Conservation (phyloP, 1,140 invertebrate species). For the Psilanteris sp. region DNA sequence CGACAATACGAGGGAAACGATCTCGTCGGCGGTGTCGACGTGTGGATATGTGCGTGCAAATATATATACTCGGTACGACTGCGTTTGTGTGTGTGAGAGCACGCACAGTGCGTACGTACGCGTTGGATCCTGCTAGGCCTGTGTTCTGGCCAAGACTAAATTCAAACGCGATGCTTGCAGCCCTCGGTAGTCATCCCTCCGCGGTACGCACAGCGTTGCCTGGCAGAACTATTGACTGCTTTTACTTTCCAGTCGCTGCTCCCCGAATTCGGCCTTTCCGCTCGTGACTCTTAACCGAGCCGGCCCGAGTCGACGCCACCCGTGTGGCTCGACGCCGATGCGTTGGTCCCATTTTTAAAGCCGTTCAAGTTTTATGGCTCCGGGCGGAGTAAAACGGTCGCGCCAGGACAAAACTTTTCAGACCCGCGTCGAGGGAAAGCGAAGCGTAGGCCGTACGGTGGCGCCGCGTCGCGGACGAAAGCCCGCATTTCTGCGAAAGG, state of each 20-base stretch:
- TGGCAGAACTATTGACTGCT: constrained; percentile 71
- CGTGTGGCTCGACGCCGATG: too few species aligned
- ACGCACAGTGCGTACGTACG: constrained; percentile 61
- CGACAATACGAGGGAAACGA: constrained; percentile 41
- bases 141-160: constrained; percentile 80
- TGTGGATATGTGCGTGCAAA: constrained; percentile 38
- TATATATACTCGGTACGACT: constrained; percentile 11
- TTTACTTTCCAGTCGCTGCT: constrained; percentile 40
- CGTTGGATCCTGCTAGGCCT: constrained; percentile 77
- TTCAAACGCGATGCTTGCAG: constrained; percentile 76
- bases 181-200: constrained; percentile 79
- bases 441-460: constrained; percentile 72
- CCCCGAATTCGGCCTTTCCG: not conserved
- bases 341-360: too few species aligned
- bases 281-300: too few species aligned
- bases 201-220: constrained; percentile 74
- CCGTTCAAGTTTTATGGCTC: too few species aligned
- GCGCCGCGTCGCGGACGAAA: constrained; percentile 67
- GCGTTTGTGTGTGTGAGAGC: constrained; percentile 37
- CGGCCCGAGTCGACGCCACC: too few species aligned
- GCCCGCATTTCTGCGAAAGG: constrained; percentile 54
- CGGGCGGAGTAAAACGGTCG: too few species aligned
- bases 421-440: constrained; percentile 60
- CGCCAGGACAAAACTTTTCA: constrained; percentile 71
- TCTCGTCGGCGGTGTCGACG: constrained; percentile 42